Conservation (phyloP, 2,888 invertebrate species). For the Encarsia formosa region DNA sequence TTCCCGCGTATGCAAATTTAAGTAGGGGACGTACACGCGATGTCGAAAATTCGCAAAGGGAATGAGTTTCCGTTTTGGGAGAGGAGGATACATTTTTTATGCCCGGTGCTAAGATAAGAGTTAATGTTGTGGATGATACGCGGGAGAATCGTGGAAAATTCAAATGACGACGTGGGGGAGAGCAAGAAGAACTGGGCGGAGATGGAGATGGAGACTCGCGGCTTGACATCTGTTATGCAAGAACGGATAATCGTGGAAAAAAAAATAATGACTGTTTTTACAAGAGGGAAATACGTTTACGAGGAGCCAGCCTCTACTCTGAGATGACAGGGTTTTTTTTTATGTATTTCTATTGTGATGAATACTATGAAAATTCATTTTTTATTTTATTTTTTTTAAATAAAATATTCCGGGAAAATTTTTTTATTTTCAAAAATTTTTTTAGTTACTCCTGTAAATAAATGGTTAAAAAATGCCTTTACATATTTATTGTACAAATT, state of each 20-base stretch:
- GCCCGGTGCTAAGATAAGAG: too few relatives aligned
- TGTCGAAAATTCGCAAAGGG: conserved; percentile 11
- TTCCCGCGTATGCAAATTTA: conserved; percentile 46
- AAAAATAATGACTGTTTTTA: conserved; percentile 50
- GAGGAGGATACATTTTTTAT: background rate
- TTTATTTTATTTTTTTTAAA: too few relatives aligned
- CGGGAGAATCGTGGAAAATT: conserved; percentile 13
- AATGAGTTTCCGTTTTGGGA: background rate
- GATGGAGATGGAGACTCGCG: conserved; percentile 33
- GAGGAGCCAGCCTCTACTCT: too few relatives aligned
- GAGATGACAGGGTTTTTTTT: too few relatives aligned
- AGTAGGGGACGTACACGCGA: conserved; percentile 9
- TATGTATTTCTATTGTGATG: too few relatives aligned
- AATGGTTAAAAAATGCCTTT: too few relatives aligned
- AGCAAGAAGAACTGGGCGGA: too few relatives aligned
- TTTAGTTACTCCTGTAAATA: too few relatives aligned
- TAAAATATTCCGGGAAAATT: too few relatives aligned
- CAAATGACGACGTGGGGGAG: conserved; percentile 18
- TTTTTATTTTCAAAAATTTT: too few relatives aligned
- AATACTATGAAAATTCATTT: too few relatives aligned
- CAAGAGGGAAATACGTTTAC: conserved; percentile 40
- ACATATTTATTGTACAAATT: too few relatives aligned
- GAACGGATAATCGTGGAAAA: conserved; percentile 39
- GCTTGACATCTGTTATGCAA: conserved; percentile 41
- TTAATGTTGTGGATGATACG: conserved; percentile 17